A percentile compares a stretch with the other conserved stretches of the same genome.
These are phyloP conservation scores for Megastigmus dorsalis DNA, from an alignment of 2,888 invertebrate species.

Conservation along the genomic window DNA sequence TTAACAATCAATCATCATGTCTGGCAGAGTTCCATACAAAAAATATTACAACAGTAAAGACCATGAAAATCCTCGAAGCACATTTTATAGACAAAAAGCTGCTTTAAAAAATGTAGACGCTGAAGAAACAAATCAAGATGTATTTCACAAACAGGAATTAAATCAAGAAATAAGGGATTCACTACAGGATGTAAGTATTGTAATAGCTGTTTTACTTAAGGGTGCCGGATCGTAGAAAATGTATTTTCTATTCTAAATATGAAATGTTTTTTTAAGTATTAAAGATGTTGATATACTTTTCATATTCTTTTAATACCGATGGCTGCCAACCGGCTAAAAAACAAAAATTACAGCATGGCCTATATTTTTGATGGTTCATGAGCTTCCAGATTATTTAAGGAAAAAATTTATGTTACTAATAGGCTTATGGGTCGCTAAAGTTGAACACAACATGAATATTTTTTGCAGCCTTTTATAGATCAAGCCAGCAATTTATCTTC, in stretches of 20 bases:
- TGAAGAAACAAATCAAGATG: no score
- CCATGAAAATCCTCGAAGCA: no score
- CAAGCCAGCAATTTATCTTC: constrained; percentile 45
- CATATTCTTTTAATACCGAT: constrained; percentile 17
- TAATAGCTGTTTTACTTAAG: no score
- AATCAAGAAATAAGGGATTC: no score
- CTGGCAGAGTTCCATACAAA: not conserved
- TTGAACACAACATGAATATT: constrained; percentile 51
- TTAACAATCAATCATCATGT: not conserved
- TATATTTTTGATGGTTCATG: constrained; percentile 28
- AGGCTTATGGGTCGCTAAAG: constrained; percentile 53
- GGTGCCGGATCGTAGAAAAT: no score
- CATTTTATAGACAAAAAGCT: no score
- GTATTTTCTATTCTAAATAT: no score
- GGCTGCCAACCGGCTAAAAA: not conserved
- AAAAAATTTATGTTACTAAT: constrained; percentile 47
- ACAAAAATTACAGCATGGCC: constrained; percentile 8
- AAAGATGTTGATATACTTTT: not conserved
- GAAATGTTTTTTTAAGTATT: no score
- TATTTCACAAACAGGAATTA: no score
- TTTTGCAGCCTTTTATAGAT: constrained; percentile 49
- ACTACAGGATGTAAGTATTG: no score
- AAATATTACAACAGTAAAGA: not conserved
- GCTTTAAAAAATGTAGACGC: no score
- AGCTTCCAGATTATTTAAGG: constrained; percentile 51